Conservation (phyloP, 2,888 invertebrate genomes). For the Litoditis marina region DNA sequence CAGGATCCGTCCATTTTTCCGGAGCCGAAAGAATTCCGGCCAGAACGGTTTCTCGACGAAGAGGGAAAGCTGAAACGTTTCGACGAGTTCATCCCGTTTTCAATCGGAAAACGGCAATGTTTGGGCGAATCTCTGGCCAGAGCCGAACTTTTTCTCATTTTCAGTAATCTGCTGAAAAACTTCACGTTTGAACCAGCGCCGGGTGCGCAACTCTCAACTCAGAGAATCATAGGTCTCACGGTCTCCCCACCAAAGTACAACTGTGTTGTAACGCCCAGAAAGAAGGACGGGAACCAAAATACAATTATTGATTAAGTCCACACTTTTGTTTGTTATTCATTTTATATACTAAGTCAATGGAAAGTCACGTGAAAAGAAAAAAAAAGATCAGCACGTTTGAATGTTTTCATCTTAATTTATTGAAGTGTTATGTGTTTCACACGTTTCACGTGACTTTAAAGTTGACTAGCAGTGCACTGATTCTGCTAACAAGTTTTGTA, state of each 20-base stretch:
- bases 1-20: constrained; percentile 51
- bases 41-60: constrained; percentile 58
- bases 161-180: constrained; percentile 51
- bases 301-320: too few species aligned
- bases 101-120: constrained; percentile 57
- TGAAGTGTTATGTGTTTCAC: too few species aligned
- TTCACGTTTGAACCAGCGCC: constrained; percentile 38
- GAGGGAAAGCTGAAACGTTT: constrained; percentile 41
- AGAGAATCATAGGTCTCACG: constrained; percentile 54
- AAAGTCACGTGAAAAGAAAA: too few species aligned
- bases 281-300: constrained; percentile 6
- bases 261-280: constrained; percentile 9
- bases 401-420: too few species aligned
- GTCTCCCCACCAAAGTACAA: constrained; percentile 49
- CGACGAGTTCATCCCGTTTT: constrained; percentile 57
- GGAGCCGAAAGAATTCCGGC: constrained; percentile 55
- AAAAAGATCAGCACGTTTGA: too few species aligned
- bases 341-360: too few species aligned
- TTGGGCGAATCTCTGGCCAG: constrained; percentile 57
- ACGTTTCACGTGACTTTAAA: too few species aligned
- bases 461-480: too few species aligned
- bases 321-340: too few species aligned
- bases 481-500: too few species aligned
- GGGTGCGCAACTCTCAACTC: constrained; percentile 22
- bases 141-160: constrained; percentile 57